Percentiles rank a stretch among this genome's conserved stretches.
phyloP scores from a whole-genome alignment of 2,797 vertebrate genomes.

The Cyprinodon diabolis region DNA sequence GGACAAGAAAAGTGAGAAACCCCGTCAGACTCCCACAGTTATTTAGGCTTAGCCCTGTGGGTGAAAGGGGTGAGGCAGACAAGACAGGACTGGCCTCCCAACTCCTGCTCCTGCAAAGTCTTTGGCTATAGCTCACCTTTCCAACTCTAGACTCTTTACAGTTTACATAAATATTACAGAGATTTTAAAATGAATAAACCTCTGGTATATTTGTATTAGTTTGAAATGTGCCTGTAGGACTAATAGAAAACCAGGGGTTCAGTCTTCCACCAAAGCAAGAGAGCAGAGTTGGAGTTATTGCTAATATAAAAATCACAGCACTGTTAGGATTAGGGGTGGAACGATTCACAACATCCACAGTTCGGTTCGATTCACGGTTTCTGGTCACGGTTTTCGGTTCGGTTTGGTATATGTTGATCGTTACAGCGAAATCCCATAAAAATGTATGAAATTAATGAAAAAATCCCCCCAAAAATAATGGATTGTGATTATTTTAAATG shows the following conservation, averaged over 20 bases:
- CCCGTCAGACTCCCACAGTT: neutral
- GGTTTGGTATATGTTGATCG: too few species aligned
- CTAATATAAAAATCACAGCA: neutral
- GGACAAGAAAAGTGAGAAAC: neutral
- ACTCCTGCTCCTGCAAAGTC: conserved; percentile 11
- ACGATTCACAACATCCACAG: too few species aligned
- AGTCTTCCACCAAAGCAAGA: neutral
- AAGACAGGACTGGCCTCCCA: conserved; percentile 29
- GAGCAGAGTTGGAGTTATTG: neutral
- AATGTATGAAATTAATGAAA: too few species aligned
- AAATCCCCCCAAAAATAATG: too few species aligned
- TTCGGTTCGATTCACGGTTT: too few species aligned
- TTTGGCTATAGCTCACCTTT: conserved; percentile 13
- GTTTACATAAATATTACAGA: neutral
- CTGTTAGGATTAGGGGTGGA: neutral
- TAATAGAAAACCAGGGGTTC: neutral
- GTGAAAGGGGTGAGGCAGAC: conserved; percentile 23
- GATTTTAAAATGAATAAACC: neutral
- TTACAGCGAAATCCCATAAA: too few species aligned
- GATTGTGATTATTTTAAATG: too few species aligned
- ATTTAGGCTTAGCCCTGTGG: neutral
- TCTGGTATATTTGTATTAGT: neutral
- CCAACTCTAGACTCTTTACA: conserved; percentile 2
- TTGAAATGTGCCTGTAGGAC: neutral
- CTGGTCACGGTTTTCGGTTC: too few species aligned